Percentiles rank a stretch among this genome's conserved stretches.
These are phyloP conservation scores for Aphelocoma coerulescens DNA, from an alignment of 2,113 vertebrate species.

Conservation along the genomic window DNA sequence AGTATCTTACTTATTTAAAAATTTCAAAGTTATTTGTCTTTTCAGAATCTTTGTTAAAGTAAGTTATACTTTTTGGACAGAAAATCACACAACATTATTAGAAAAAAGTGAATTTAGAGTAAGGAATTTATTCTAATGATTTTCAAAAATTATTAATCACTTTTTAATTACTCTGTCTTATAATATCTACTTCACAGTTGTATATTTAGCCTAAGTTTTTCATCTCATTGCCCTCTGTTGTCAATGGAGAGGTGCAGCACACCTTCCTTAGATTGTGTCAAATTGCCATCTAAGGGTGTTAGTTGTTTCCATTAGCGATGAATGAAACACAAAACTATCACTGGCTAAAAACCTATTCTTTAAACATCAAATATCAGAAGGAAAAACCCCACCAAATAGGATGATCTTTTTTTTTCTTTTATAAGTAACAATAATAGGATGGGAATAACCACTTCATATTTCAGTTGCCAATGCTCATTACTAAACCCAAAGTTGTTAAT, in stretches of 20 bases:
- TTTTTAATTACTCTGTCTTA: neutral
- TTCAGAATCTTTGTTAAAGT: neutral
- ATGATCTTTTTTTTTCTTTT: neutral
- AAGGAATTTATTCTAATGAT: neutral
- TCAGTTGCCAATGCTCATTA: neutral
- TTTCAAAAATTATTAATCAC: neutral
- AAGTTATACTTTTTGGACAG: neutral
- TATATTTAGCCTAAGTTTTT: neutral
- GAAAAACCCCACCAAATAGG: neutral
- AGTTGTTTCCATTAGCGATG: neutral
- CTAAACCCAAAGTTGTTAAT: neutral
- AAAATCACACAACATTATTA: neutral
- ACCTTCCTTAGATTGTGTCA: neutral
- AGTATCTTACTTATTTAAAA: neutral
- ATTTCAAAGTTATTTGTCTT: neutral
- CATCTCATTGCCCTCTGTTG: neutral
- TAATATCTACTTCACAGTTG: neutral
- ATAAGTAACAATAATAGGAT: neutral
- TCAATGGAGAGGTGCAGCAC: neutral
- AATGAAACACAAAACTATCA: neutral
- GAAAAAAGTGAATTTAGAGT: neutral
- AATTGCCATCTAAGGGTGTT: neutral
- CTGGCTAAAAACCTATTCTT: neutral
- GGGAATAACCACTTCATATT: neutral
- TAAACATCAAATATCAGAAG: neutral